Evolutionary conservation across 37 sponge, comb jelly and placozoan genomes (phyloP).

Genomic region (Cliona cf. orientalis): DNA sequence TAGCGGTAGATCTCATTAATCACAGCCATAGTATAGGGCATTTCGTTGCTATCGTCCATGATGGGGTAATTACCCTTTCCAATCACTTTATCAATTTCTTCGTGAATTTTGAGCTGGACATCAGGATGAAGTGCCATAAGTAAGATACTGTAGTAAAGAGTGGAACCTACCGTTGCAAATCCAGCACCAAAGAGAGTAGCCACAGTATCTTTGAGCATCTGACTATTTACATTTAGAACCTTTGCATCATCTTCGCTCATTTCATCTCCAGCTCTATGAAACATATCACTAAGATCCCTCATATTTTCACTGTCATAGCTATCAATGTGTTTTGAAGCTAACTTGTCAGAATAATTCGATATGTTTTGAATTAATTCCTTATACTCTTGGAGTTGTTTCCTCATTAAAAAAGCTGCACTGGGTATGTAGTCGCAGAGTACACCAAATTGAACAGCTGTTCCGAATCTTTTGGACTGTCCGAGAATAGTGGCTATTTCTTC

Average conservation of each 20-base stretch:
- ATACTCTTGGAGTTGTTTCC: background rate
- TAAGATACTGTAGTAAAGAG: conserved; percentile 20
- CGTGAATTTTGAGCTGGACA: conserved; percentile 34
- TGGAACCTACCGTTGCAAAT: conserved; percentile 15
- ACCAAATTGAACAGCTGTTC: too few species aligned
- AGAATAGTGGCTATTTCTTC: too few species aligned
- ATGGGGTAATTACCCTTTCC: conserved; percentile 3
- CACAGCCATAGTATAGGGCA: conserved; percentile 36
- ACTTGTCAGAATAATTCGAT: conserved; percentile 20
- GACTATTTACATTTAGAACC: conserved; percentile 14
- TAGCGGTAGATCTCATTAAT: conserved; percentile 28
- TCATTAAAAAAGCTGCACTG: too few species aligned
- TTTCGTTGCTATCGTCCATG: conserved; percentile 8
- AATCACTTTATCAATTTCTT: conserved; percentile 31
- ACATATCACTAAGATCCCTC: conserved; percentile 22
- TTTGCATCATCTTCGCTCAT: conserved; percentile 24
- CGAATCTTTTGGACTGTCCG: too few species aligned
- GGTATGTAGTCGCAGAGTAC: too few species aligned
- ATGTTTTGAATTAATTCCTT: conserved; percentile 12
- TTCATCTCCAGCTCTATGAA: conserved; percentile 16
- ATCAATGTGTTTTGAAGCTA: background rate
- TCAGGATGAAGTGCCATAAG: conserved; percentile 46
- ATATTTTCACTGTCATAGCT: conserved; percentile 16
- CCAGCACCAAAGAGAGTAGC: conserved; percentile 37
- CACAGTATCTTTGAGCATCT: background rate